Conservation (phyloP, 1,140 invertebrate genomes). For the Brachionus paranguensis region DNA sequence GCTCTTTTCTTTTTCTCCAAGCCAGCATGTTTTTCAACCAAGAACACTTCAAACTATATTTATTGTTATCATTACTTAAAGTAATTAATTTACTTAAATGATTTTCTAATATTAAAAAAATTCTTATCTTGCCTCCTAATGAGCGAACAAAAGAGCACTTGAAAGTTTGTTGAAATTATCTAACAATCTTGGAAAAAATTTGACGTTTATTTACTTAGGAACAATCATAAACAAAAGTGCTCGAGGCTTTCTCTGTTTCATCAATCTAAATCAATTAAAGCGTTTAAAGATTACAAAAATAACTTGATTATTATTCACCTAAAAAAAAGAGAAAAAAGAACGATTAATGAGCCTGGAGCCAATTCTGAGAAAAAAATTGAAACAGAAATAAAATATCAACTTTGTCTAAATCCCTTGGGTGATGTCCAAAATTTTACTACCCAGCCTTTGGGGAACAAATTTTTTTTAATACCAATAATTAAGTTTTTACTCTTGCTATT, state of each 20-base stretch:
- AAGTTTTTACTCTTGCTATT: background rate
- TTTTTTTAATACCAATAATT: background rate
- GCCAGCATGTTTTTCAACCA: background rate
- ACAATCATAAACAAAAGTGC: slow-evolving; percentile 2
- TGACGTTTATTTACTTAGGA: slow-evolving; percentile 30
- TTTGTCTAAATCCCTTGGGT: background rate
- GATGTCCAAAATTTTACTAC: background rate
- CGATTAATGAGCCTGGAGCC: background rate
- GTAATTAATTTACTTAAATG: slow-evolving; percentile 33
- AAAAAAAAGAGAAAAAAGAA: background rate
- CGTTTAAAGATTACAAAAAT: background rate
- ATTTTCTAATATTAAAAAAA: slow-evolving; percentile 17
- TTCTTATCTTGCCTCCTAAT: background rate
- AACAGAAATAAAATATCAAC: background rate
- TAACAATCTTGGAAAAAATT: slow-evolving; percentile 1
- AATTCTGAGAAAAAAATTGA: background rate
- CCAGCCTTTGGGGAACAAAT: background rate
- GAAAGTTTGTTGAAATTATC: slow-evolving; percentile 22
- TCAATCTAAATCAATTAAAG: background rate
- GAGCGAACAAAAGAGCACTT: slow-evolving; percentile 21
- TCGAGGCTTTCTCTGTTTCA: background rate
- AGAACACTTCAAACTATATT: slow-evolving; percentile 10
- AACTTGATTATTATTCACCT: slow-evolving; percentile 18
- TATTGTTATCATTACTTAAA: slow-evolving; percentile 33
- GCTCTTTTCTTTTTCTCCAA: background rate